These are phyloP conservation scores for Drosophila tanythrix DNA, from an alignment of 2,888 invertebrate genomes.

Conservation along the genomic window DNA sequence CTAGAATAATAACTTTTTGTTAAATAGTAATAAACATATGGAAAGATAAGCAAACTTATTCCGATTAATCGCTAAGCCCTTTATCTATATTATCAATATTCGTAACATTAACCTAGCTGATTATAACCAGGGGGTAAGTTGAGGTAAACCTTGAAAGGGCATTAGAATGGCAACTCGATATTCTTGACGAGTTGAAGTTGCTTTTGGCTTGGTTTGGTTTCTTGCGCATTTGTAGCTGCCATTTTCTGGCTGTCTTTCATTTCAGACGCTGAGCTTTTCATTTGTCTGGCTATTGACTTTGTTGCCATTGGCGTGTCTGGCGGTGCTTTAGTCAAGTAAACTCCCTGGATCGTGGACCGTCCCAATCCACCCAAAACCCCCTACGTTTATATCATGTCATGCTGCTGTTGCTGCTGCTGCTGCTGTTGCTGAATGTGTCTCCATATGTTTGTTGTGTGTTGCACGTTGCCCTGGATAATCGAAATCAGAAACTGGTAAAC, in stretches of 20 bases:
- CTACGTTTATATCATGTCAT: slow-evolving; percentile 39
- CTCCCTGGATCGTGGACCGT: neutral
- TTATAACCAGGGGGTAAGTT: neutral
- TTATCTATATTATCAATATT: neutral
- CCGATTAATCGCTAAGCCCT: neutral
- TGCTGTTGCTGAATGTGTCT: slow-evolving; percentile 48
- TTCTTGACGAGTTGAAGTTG: neutral
- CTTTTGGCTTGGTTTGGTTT: slow-evolving; percentile 8
- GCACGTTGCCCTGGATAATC: slow-evolving; percentile 33
- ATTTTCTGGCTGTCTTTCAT: slow-evolving; percentile 45
- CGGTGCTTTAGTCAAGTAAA: slow-evolving; percentile 59
- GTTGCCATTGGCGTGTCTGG: slow-evolving; percentile 76
- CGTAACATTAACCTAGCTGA: neutral
- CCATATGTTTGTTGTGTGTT: slow-evolving; percentile 9
- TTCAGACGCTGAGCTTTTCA: slow-evolving; percentile 63
- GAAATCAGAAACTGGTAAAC: slow-evolving; percentile 50
- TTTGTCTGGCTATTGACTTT: slow-evolving; percentile 78
- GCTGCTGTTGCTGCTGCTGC: slow-evolving; percentile 16
- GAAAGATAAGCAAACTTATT: neutral
- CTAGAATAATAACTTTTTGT: neutral
- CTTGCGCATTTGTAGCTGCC: slow-evolving; percentile 44
- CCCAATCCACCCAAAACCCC: neutral
- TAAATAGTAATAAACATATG: neutral
- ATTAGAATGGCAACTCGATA: slow-evolving; percentile 13
- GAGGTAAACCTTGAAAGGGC: slow-evolving; percentile 14